A percentile compares a stretch with the other conserved stretches of the same genome.
These are phyloP conservation scores for Neoscelio sp. DNA, from an alignment of 2,888 invertebrate genomes.

Conservation along the genomic window DNA sequence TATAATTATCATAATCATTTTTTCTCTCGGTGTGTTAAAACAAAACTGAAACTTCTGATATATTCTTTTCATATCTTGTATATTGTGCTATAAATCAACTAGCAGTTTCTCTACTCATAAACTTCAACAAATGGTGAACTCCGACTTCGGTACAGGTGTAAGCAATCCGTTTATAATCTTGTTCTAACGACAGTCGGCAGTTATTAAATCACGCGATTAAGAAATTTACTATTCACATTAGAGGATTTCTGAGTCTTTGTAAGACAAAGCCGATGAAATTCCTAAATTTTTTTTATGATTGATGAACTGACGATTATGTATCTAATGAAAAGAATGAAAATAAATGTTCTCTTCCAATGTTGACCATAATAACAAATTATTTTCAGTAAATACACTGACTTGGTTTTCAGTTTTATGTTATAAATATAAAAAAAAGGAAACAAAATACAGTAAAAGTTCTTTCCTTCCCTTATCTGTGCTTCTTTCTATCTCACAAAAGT, in stretches of 20 bases:
- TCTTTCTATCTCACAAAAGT: too few relatives aligned
- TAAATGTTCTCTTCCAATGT: neutral
- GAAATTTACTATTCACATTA: slow-evolving; percentile 64
- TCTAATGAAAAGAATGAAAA: slow-evolving; percentile 33
- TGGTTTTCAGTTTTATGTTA: neutral
- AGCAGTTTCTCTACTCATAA: slow-evolving; percentile 51
- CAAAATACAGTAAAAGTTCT: neutral
- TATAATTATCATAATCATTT: too few relatives aligned
- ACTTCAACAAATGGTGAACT: slow-evolving; percentile 8
- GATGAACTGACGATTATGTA: slow-evolving; percentile 46
- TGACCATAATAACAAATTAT: slow-evolving; percentile 23
- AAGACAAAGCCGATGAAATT: slow-evolving; percentile 52
- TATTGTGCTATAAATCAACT: slow-evolving; percentile 51
- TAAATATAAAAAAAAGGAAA: too few relatives aligned
- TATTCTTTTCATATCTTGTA: slow-evolving; percentile 22
- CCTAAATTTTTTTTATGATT: slow-evolving; percentile 32
- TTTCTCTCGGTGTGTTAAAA: slow-evolving; percentile 31
- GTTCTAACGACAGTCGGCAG: slow-evolving; percentile 58
- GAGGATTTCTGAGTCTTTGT: slow-evolving; percentile 42
- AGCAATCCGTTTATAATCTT: slow-evolving; percentile 49
- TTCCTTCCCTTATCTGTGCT: too few relatives aligned
- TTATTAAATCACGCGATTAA: slow-evolving; percentile 67
- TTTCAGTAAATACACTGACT: neutral
- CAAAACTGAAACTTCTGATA: slow-evolving; percentile 40
- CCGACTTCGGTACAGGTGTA: slow-evolving; percentile 52